phyloP scores from a whole-genome alignment of 2,113 vertebrate species.

The Oriolus oriolus region DNA sequence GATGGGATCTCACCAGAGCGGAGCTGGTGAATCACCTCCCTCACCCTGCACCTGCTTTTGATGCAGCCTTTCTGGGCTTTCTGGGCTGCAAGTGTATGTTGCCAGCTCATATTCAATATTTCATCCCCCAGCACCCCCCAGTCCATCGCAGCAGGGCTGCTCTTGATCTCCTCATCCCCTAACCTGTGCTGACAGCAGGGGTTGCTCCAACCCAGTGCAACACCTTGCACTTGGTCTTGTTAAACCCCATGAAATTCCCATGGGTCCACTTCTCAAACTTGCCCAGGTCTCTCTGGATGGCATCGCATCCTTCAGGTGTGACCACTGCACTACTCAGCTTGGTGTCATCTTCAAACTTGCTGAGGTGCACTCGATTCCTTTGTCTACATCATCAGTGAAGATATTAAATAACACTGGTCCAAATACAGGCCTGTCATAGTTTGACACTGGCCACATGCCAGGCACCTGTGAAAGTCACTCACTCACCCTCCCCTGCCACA shows the following conservation, averaged over 20 bases:
- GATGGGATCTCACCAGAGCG: background rate
- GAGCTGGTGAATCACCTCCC: background rate
- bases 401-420: background rate
- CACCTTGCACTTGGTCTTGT: background rate
- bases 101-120: background rate
- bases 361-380: background rate
- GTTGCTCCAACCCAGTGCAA: background rate
- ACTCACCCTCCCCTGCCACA: background rate
- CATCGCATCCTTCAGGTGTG: background rate
- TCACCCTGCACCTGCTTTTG: background rate
- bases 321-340: background rate
- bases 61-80: background rate
- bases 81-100: background rate
- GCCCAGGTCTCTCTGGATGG: no score
- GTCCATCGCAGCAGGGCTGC: background rate
- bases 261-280: background rate
- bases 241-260: background rate
- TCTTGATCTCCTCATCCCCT: background rate
- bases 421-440: background rate
- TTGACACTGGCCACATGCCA: background rate
- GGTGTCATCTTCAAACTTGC: background rate
- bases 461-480: background rate
- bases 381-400: background rate
- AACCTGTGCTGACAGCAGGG: no score
- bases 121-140: background rate